Conservation (phyloP, 2,888 invertebrate species). For the Patella ulyssiponensis region DNA sequence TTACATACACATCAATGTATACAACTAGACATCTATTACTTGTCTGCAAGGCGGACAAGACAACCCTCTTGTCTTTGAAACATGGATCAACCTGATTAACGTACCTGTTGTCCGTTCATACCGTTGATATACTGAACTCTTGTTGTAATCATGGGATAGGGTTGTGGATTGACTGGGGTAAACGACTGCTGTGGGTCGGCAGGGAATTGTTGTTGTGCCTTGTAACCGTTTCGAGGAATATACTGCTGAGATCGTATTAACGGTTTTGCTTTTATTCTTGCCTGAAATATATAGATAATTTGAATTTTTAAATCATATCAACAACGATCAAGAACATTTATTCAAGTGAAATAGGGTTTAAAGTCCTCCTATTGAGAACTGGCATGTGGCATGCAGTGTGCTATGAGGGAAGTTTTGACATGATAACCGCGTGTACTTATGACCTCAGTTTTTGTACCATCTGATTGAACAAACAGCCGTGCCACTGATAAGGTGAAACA, state of each 20-base stretch:
- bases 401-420: no score
- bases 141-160: constrained; percentile 14
- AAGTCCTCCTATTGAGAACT: no score
- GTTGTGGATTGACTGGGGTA: not conserved
- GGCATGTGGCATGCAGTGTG: no score
- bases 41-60: no score
- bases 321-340: no score
- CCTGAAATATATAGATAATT: constrained; percentile 59
- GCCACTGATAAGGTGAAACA: no score
- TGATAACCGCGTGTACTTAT: no score
- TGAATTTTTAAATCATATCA: not conserved
- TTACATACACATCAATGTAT: no score
- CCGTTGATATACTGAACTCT: constrained; percentile 44
- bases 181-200: not conserved
- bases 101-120: constrained; percentile 55
- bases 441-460: no score
- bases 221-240: constrained; percentile 64
- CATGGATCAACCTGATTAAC: not conserved
- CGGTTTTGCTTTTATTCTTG: constrained; percentile 89
- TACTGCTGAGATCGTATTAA: constrained; percentile 77
- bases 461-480: no score
- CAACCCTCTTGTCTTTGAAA: not conserved
- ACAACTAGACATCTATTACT: no score
- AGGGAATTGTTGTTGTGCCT: constrained; percentile 26
- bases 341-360: no score